These are phyloP conservation scores for Physocephala rufipes DNA, from an alignment of 2,888 invertebrate genomes.

Conservation along the genomic window DNA sequence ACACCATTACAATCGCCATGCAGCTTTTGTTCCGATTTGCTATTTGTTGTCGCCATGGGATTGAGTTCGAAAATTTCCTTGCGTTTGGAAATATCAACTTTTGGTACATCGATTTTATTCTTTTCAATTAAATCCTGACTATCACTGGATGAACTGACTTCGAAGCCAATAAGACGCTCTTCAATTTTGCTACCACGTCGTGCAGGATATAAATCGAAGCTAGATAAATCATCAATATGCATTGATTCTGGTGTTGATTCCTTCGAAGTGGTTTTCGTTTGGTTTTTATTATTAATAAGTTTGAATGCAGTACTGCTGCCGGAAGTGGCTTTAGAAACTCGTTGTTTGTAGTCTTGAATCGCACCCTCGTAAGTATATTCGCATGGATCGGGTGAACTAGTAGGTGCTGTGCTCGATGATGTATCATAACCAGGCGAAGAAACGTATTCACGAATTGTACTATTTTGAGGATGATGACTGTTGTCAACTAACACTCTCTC, in stretches of 20 bases:
- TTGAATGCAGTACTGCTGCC: conserved; percentile 32
- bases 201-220: conserved; percentile 65
- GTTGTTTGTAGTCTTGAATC: conserved; percentile 84
- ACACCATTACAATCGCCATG: conserved; percentile 32
- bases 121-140: conserved; percentile 60
- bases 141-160: conserved; percentile 65
- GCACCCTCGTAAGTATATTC: conserved; percentile 90
- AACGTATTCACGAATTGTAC: conserved; percentile 58
- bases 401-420: conserved; percentile 74
- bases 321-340: conserved; percentile 71
- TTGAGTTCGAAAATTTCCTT: conserved; percentile 79
- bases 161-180: conserved; percentile 72
- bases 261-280: conserved; percentile 58
- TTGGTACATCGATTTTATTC: conserved; percentile 72
- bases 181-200: conserved; percentile 70
- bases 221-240: conserved; percentile 59
- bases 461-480: conserved; percentile 39
- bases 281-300: conserved; percentile 34
- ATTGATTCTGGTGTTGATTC: conserved; percentile 67
- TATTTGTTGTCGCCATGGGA: conserved; percentile 36
- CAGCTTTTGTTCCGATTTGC: conserved; percentile 39
- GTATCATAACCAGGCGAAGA: conserved; percentile 72
- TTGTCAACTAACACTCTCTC: conserved; percentile 57
- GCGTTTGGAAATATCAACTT: conserved; percentile 82
- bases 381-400: conserved; percentile 76